Conservation (phyloP, 2,888 invertebrate genomes). For the Melanostoma mellinum region DNA sequence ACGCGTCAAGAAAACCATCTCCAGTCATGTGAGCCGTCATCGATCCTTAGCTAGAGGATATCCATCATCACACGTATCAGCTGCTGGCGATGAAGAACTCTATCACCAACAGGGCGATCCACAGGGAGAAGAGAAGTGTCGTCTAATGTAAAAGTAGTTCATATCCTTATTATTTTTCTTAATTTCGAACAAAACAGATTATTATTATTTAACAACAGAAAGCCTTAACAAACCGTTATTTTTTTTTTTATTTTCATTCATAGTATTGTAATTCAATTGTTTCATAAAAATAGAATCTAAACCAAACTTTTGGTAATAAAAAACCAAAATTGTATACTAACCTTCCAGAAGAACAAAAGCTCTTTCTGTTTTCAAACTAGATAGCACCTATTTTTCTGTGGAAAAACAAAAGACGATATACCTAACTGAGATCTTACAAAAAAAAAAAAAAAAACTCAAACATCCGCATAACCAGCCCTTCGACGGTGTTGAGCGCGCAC, state of each 20-base stretch:
- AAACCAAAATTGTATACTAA: conserved; percentile 57
- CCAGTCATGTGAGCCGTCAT: conserved; percentile 85
- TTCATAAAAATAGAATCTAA: conserved; percentile 31
- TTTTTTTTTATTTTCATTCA: conserved; percentile 25
- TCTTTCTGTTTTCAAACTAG: conserved; percentile 15
- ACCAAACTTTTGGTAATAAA: conserved; percentile 40
- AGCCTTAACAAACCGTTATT: conserved; percentile 42
- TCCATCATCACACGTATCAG: conserved; percentile 77
- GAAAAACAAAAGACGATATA: background rate
- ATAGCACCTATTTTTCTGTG: too few relatives aligned
- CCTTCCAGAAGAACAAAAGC: background rate
- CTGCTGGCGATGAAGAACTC: conserved; percentile 78
- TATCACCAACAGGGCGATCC: conserved; percentile 81
- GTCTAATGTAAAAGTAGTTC: conserved; percentile 77
- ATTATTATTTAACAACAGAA: conserved; percentile 28
- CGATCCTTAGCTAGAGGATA: conserved; percentile 82
- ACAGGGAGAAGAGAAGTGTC: conserved; percentile 79
- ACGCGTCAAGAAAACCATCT: conserved; percentile 85
- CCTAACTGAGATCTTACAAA: background rate
- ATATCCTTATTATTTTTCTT: conserved; percentile 18
- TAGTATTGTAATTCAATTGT: background rate
- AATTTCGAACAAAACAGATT: conserved; percentile 47
- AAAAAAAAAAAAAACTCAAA: conserved; percentile 20
- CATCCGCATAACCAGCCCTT: conserved; percentile 20
- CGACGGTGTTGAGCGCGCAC: conserved; percentile 31